Conservation (phyloP, 30 jellyfish, hydroid and myxozoan species). For the Aurelia sp. region DNA sequence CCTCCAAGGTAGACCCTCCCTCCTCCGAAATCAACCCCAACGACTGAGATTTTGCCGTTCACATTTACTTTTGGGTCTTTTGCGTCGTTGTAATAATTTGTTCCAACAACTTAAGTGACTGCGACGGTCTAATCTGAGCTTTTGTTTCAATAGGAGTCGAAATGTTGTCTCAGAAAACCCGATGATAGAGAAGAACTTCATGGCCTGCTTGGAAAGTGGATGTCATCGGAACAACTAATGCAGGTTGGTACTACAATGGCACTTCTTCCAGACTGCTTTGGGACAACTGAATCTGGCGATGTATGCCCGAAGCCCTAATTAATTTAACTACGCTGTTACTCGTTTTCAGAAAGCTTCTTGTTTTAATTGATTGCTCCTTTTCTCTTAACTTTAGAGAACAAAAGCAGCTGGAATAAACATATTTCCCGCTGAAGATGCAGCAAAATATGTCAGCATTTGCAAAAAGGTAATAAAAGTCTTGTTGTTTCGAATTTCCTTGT, state of each 20-base stretch:
- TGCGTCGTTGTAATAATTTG: no score
- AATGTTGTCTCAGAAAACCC: constrained; percentile 78
- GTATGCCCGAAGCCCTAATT: no score
- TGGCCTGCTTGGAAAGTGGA: constrained; percentile 60
- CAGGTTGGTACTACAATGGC: not conserved
- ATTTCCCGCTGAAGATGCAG: constrained; percentile 91
- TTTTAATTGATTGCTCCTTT: not conserved
- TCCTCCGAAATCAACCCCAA: no score
- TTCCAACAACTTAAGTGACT: no score
- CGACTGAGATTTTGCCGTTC: no score
- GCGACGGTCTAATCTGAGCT: no score
- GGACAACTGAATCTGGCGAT: not conserved
- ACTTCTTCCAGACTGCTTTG: not conserved
- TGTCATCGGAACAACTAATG: constrained; percentile 65
- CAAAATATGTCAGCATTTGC: constrained; percentile 85
- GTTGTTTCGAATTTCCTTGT: no score
- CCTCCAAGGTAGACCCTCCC: no score
- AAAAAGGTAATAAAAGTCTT: constrained; percentile 61
- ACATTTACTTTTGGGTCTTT: no score
- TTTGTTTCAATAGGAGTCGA: constrained; percentile 38
- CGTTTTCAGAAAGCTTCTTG: no score
- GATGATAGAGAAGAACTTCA: constrained; percentile 48
- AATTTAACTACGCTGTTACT: no score
- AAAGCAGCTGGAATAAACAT: constrained; percentile 80
- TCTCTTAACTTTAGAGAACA: constrained; percentile 43